Evolutionary conservation across 2,113 vertebrate genomes (phyloP).

Genomic region (Mus musculus): GRCm39 chr2:60046001-60046500

Average conservation of each 20-base stretch:
- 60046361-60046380: neutral
- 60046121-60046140: conserved; percentile 16
- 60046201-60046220: neutral
- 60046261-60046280: too few species aligned
- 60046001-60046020: neutral
- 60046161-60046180: neutral
- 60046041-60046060: neutral
- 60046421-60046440: neutral
- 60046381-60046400: neutral
- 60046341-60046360: neutral
- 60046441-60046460: neutral
- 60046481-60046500: neutral
- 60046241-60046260: neutral
- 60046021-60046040: neutral
- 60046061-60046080: neutral
- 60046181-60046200: neutral
- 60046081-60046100: neutral
- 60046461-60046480: neutral
- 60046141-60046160: neutral
- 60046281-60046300: too few species aligned
- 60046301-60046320: too few species aligned
- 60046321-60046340: too few species aligned
- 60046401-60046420: neutral
- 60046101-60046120: conserved; percentile 6
- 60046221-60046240: neutral